Conservation (phyloP, 2,797 vertebrate genomes). For the Okamejei kenojei region DNA sequence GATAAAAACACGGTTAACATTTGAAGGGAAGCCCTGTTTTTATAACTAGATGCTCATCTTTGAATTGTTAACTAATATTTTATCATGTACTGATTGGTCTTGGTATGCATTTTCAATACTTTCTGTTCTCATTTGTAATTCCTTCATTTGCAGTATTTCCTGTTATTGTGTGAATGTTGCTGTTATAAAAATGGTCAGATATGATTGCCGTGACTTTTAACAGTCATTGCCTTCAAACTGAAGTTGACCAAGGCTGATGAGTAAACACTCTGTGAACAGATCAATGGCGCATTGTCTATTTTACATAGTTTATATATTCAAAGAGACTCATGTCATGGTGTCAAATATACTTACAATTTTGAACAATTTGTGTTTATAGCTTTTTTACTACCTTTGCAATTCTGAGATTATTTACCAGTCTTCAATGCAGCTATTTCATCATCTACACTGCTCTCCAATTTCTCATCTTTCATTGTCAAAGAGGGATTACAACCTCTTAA, state of each 20-base stretch:
- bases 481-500: slow-evolving; percentile 1
- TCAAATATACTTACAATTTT: neutral
- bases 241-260: slow-evolving; percentile 22
- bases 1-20: neutral
- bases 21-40: neutral
- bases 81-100: neutral
- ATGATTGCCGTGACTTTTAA: slow-evolving; percentile 1
- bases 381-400: neutral
- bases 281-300: slow-evolving; percentile 5
- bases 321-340: neutral
- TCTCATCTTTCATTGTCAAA: neutral
- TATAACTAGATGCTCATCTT: neutral
- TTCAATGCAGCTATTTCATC: neutral
- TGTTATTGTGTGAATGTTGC: neutral
- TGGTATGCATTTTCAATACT: neutral
- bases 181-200: slow-evolving; percentile 3
- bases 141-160: slow-evolving; percentile 5
- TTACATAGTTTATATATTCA: neutral
- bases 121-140: neutral
- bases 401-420: neutral
- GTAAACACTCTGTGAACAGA: neutral
- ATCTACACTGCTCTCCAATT: neutral
- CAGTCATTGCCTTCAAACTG: slow-evolving; percentile 8
- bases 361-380: neutral
- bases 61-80: neutral